phyloP scores from a whole-genome alignment of 2,113 vertebrate species.

The Neoarius graeffei region DNA sequence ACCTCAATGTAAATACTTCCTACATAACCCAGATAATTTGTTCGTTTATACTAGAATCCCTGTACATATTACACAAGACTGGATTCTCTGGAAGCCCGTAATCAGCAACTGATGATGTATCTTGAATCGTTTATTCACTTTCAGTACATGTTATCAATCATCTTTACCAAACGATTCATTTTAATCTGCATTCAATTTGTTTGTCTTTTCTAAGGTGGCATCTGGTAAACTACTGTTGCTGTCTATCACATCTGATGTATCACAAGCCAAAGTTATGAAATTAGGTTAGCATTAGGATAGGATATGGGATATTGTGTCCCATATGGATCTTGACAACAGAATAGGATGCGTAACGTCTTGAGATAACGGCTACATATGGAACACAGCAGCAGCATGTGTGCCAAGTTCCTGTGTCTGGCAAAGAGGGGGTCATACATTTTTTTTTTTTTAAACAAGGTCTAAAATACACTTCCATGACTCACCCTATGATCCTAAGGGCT shows the following conservation, averaged over 20 bases:
- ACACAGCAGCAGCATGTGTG: background rate
- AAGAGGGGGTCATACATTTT: no score
- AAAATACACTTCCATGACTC: background rate
- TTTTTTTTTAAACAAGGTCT: background rate
- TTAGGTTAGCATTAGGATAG: background rate
- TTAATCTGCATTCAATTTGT: background rate
- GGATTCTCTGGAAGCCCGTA: slow-evolving; percentile 4
- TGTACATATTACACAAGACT: background rate
- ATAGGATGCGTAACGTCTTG: background rate
- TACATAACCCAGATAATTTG: background rate
- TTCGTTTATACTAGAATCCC: background rate
- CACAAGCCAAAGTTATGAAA: background rate
- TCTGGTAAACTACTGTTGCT: background rate
- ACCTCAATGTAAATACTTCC: background rate
- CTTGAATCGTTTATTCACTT: slow-evolving; percentile 9
- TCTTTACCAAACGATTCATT: background rate
- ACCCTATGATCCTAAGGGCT: no score
- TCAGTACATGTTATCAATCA: background rate
- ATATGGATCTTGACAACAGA: background rate
- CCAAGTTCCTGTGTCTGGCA: background rate
- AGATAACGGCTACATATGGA: background rate
- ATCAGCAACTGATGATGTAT: background rate
- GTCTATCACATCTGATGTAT: background rate
- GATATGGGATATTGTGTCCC: no score
- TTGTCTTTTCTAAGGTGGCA: background rate